Conservation (phyloP, 2,888 invertebrate species). For the Tipula lateralis region DNA sequence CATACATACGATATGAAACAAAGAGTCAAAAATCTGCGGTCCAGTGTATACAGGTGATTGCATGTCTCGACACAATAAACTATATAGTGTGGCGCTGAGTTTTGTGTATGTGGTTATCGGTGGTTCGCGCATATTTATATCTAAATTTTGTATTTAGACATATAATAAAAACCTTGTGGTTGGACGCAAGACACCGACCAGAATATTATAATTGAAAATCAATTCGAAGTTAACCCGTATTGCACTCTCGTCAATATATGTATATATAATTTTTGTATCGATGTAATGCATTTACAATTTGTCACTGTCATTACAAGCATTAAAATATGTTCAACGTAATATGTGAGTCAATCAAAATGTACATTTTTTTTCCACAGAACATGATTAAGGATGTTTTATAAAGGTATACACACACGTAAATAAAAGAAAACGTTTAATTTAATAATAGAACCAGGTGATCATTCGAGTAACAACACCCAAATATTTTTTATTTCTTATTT, state of each 20-base stretch:
- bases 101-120: background rate
- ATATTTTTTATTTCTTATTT: background rate
- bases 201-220: background rate
- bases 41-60: background rate
- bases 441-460: background rate
- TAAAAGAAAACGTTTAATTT: background rate
- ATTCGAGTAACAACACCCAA: slow-evolving; percentile 24
- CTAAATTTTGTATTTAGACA: background rate
- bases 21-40: background rate
- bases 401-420: background rate
- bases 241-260: background rate
- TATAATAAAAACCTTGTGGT: background rate
- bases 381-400: slow-evolving; percentile 15
- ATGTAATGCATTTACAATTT: background rate
- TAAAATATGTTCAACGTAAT: background rate
- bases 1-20: no score
- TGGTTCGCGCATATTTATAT: background rate
- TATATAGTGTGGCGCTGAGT: slow-evolving; percentile 14
- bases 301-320: slow-evolving; percentile 19
- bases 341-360: background rate
- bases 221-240: background rate
- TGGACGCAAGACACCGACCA: background rate
- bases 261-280: background rate
- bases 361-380: background rate
- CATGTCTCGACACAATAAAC: background rate